Base-by-base conservation (phyloP, 2,888 invertebrate genomes). In the Cyrtodaria siliqua region DNA sequence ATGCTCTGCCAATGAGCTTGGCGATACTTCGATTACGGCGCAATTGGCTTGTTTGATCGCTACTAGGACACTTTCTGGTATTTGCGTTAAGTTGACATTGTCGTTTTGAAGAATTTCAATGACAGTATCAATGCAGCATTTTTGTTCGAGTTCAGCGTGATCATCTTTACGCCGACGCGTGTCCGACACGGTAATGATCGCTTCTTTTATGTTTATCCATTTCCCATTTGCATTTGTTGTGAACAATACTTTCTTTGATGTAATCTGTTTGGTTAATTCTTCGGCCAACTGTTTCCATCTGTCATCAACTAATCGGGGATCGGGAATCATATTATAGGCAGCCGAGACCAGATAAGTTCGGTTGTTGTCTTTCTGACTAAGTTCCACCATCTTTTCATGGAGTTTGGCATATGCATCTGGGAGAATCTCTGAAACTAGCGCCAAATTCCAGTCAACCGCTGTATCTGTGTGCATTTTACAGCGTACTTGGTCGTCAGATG, bases 161-260 rank as follows among this genome's bases (percentile, higher is more conserved):
- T 12, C 33, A 4, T 33, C 12, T 33, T n/a, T n/a, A n/a, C n/a
- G n/a, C n/a, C n/a, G n/a, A n/a, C n/a, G n/a, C n/a, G n/a, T n/a
- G 18, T 53, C 27, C 1, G 23, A 9, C 0, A 56, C 20, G 1
- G 44, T 55, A 69, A 76, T 67, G 14, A 73, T 33, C 6, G 76
- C 70, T 49, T 76, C 47, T 1, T 55, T n/a, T 9, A 42, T 49
- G 1, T 16, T n/a, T 23, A 80, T 70, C 80, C 80, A 80, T 23
- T 63, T 44, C 2, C 79, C 79, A 26, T 70, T 70, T 16, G 33
- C 33, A 26, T 67, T 70, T n/a, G 50, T 12, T 18, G 80, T 70
- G 40, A 49, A 80, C 20, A 73, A 56, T 23, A 76, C 38, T 8
- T 33, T 14, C 24, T 20, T 33, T 4, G 67, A 4, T 20, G 50